These are phyloP conservation scores for Lithosia quadra DNA, from an alignment of 2,888 invertebrate genomes.

Conservation along the genomic window DNA sequence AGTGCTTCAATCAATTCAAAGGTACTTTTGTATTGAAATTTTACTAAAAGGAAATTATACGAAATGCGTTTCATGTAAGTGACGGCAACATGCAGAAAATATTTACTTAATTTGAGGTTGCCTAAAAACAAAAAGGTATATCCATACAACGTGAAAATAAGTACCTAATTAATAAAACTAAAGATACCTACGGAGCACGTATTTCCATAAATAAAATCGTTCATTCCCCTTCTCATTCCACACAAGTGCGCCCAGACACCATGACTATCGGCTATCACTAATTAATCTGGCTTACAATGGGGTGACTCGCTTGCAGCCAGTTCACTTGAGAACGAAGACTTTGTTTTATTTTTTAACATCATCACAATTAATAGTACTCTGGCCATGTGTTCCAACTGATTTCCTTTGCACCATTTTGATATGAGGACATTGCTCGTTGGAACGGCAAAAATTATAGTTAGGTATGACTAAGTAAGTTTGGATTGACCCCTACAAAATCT, in stretches of 20 bases:
- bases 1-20: too few species aligned
- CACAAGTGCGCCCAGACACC: slow-evolving; percentile 54
- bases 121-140: too few species aligned
- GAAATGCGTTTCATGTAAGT: too few species aligned
- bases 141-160: not conserved
- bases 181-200: not conserved
- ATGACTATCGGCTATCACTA: slow-evolving; percentile 72
- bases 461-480: too few species aligned
- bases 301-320: slow-evolving; percentile 27
- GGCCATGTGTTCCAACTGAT: slow-evolving; percentile 11
- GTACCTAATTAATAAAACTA: not conserved
- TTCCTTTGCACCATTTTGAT: not conserved
- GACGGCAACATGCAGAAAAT: too few species aligned
- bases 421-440: not conserved
- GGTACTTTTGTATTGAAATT: too few species aligned
- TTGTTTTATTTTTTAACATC: slow-evolving; percentile 37
- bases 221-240: slow-evolving; percentile 48
- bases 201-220: slow-evolving; percentile 28
- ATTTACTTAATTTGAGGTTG: too few species aligned
- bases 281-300: slow-evolving; percentile 68
- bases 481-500: not conserved
- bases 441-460: too few species aligned
- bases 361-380: not conserved
- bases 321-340: slow-evolving; percentile 46
- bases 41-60: too few species aligned